Evolutionary conservation across 2,888 invertebrate species (phyloP).

Genomic region (Chrysina gloriosa): DNA sequence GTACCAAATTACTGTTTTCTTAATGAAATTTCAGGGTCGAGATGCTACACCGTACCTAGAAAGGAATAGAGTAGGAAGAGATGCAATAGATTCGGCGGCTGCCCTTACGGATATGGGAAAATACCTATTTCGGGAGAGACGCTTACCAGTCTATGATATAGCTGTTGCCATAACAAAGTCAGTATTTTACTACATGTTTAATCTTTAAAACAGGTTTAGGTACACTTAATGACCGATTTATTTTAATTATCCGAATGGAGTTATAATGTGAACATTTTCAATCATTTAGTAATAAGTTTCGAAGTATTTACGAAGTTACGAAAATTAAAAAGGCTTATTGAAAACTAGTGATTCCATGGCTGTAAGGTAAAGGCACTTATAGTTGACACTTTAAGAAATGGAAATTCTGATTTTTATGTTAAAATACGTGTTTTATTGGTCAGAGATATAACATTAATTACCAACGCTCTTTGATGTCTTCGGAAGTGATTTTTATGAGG

Average conservation of each 20-base stretch:
- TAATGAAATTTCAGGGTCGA: constrained; percentile 76
- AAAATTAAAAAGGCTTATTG: too few species aligned
- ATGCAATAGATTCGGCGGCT: constrained; percentile 94
- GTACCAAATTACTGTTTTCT: neutral
- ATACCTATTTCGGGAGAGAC: constrained; percentile 93
- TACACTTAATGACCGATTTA: neutral
- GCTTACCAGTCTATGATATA: constrained; percentile 94
- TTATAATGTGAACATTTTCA: neutral
- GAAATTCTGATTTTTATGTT: too few species aligned
- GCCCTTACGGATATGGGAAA: constrained; percentile 97
- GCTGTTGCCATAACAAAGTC: constrained; percentile 97
- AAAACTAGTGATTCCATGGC: too few species aligned
- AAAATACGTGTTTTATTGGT: too few species aligned
- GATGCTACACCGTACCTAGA: constrained; percentile 96
- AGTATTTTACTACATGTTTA: constrained; percentile 65
- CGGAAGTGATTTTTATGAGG: too few species aligned
- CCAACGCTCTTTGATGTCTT: too few species aligned
- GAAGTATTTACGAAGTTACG: too few species aligned
- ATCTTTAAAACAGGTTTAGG: neutral
- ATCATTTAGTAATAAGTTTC: too few species aligned
- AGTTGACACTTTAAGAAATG: too few species aligned
- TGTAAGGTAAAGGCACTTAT: too few species aligned
- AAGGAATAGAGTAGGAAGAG: constrained; percentile 91
- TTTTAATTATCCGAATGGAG: too few species aligned
- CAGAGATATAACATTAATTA: too few species aligned